Evolutionary conservation across 2,888 invertebrate species (phyloP), one percentile per base, ranked within the genome.

Genomic region (Cataglyphis cursor): DNA sequence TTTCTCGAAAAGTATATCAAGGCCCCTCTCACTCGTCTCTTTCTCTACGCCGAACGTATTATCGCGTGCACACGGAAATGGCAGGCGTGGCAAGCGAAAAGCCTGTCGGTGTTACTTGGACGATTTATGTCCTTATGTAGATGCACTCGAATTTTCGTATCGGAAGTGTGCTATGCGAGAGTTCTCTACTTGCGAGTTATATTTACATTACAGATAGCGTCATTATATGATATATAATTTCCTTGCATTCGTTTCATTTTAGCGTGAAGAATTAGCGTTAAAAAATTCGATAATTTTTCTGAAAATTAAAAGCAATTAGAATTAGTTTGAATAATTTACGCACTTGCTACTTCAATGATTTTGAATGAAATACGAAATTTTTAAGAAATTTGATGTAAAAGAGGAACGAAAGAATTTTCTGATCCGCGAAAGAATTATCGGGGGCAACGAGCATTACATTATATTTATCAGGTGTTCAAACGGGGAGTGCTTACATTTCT

Each of bases 1-100:
- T 78, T 70, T 70, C 70, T 78, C 78, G 59, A 59, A 70, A 78
- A 78, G 78, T 78, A 78, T 78, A 78, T 78, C 68, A 57, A 31
- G 31, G 21, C 12, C n/a, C n/a, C 41, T 2, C n/a, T 18, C 21
- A 24, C 35, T 24, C 24, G 6, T 24, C 66, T 54, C 57, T 41
- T 41, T 57, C 28, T 24, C 66, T 21, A 35, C 5, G 57, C 18
- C 18, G 44, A 78, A 78, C 78, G 59, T 61, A 78, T 78, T 78
- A 78, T 78, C 59, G 78, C 68, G 68, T 78, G 78, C 78, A 78
- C 21, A 44, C 78, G 70, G 72, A 80, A 70, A 80, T 59, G 59
- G 44, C 78, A 61, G 72, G 72, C 78, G 72, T 80, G 78, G 78
- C 72, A 59, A 80, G 59, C 41, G 70, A 80, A 70, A 59, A 70